These are phyloP conservation scores for Acanthococcus lagerstroemiae DNA, from an alignment of 2,888 invertebrate species.

Conservation along the genomic window DNA sequence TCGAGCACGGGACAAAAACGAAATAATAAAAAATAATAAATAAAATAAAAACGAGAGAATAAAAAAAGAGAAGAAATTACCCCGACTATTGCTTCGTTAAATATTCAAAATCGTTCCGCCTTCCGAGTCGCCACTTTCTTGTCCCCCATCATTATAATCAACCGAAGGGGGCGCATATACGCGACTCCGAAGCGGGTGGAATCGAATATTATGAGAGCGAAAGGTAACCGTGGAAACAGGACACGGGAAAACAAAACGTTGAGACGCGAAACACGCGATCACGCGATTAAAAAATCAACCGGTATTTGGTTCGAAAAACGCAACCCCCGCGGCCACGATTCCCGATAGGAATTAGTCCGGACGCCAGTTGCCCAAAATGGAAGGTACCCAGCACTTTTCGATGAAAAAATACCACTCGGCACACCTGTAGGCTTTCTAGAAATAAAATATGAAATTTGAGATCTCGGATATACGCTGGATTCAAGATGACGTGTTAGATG, in stretches of 20 bases:
- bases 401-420: no score
- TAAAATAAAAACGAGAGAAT: slow-evolving; percentile 3
- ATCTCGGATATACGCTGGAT: no score
- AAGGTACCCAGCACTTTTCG: no score
- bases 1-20: background rate
- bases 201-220: slow-evolving; percentile 6
- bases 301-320: slow-evolving; percentile 14
- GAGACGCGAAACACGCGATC: slow-evolving; percentile 15
- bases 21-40: background rate
- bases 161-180: slow-evolving; percentile 11
- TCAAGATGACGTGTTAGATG: no score
- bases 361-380: no score
- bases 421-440: no score
- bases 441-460: no score
- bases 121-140: slow-evolving; percentile 6
- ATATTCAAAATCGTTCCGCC: slow-evolving; percentile 27
- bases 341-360: no score
- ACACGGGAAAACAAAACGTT: slow-evolving; percentile 23
- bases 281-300: slow-evolving; percentile 28
- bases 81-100: slow-evolving; percentile 13
- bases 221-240: slow-evolving; percentile 28
- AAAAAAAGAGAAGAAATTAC: slow-evolving; percentile 11
- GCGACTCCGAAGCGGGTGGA: slow-evolving; percentile 12
- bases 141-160: slow-evolving; percentile 20
- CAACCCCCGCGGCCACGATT: no score